Base-by-base conservation (phyloP, 2,888 invertebrate species). In the Allophyes oxyacanthae region DNA sequence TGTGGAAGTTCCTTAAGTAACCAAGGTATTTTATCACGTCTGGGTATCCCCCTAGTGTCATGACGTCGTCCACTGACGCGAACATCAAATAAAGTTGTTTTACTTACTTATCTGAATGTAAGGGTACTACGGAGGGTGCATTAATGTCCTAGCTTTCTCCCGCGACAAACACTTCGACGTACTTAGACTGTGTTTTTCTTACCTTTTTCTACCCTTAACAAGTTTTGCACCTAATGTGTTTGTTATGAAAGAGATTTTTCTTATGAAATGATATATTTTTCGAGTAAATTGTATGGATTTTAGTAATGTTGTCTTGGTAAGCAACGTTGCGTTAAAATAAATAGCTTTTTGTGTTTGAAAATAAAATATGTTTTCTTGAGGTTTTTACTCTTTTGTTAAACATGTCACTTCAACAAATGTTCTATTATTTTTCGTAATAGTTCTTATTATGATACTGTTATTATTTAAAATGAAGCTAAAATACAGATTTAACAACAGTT, bases 31-130 rank as follows among this genome's bases (percentile, higher is more conserved):
- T 86, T 86, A 86, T 86, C 84, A 82, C 81, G 75, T 78, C 75
- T 54, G 36, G 50, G 15, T 33, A 72, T 71, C 83, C 88, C 88
- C 84, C 83, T 62, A 75, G 82, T 82, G 81, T 83, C 84, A 84
- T 84, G 82, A 79, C 81, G 78, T 65, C 82, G 80, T 79, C 87
- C 84, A 82, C 79, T 85, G 86, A 83, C 85, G 84, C 83, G 81
- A 87, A 91, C 91, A 92, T 92, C 92, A 92, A 93, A 93, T 93
- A 92, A 92, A 91, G 91, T 92, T 92, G 91, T 92, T 91, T 91
- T 90, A 91, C 91, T 91, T 88, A 89, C 88, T 88, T 91, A 91
- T 90, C 90, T 84, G 81, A 85, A 82, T 84, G 77, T 72, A 77
- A 59, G 77, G 75, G 62, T 50, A 58, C 33, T 40, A 75, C 75